Base-by-base conservation (phyloP, 2,888 invertebrate species). In the Dorcus hopei region DNA sequence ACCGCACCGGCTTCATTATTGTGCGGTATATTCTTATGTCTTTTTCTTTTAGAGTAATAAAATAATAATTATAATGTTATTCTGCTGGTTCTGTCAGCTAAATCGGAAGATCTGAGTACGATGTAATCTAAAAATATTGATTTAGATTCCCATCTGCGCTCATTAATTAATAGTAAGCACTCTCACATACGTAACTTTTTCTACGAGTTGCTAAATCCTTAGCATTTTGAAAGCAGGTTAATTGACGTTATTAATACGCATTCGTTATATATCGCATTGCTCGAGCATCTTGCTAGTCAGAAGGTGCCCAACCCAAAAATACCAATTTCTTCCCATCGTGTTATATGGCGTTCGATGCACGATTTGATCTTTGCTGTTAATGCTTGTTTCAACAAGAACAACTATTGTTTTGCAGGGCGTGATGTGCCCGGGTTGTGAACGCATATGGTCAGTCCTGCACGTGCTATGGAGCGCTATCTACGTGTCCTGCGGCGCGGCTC, bases 381-480 rank as follows among this genome's bases (percentile, higher is more conserved):
- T 49, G 49, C 16, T 40, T 38, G 14, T 39, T 50, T 38, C 19
- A 6, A 39, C 11, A 38, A 26, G 14, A 47, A 9, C 14, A 16
- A 16, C 38, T 33, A 14, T 7, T 39, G 39, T 51, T 56, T 59
- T 59, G 49, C 65, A 74, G 75, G 68, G 69, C 72, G 76, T 73
- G 69, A 77, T 77, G 77, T 76, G 77, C 73, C 69, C 68, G 64
- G 70, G 70, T 57, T 77, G 77, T 67, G 73, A 74, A 63, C 73
- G 74, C 65, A 65, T 76, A 65, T 79, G 79, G 77, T 78, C 79
- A 56, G 71, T 76, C 62, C 71, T 79, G 65, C 81, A 81, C 72
- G 75, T 80, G 70, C 70, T 80, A 71, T 81, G 81, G 80, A 78
- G 80, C 68, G 72, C 78, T 40, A 69, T 80, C 55, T 82, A 81